Base-by-base conservation (phyloP, 1,140 invertebrate species). In the Eupeodes corollae region DNA sequence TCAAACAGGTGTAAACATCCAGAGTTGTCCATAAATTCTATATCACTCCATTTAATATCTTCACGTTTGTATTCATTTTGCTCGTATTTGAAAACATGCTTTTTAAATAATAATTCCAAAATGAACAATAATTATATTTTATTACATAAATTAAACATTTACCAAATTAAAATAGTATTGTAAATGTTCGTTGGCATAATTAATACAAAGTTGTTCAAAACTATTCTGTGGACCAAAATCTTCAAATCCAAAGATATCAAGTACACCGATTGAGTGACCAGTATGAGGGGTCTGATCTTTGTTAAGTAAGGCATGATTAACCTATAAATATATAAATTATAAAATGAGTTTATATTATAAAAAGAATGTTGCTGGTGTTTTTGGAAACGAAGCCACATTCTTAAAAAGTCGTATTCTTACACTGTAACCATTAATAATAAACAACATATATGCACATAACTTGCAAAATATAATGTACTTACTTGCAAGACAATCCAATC, bases 201-300 rank as follows among this genome's bases (percentile, higher is more conserved):
- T 98, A 47, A 97, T 96, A 67, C 91, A 96, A 54, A 96, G 78
- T 70, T 97, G 92, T 72, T 98, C 93, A 70, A 96, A 98, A 67
- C 89, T 93, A 67, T 88, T 88, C 64, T 77, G 83, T 31, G 76
- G 76, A 53, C 82, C 84, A 59, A 86, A 88, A 70, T 96, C 91
- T 70, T 97, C 93, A 73, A 98, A 97, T 33, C 93, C 93, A 75
- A 97, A 98, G 64, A 98, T 98, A 70, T 98, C 93, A 48, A 96
- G 73, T 32, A 97, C 90, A 43, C 91, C 91, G 67, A 92, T 91
- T 45, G 88, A 92, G 70, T 93, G 86, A 50, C 88, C 89, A 64
- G 85, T 83, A 66, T 86, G 83, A 62, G 87, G 84, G 0, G 82
- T 81, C 57, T 89, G 85, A 68, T 89, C 89, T 68, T 88, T 88